Percentiles rank a stretch among this genome's conserved stretches.
Conservation (phyloP, 1,140 invertebrate genomes). For the Sesamia nonagrioides region DNA sequence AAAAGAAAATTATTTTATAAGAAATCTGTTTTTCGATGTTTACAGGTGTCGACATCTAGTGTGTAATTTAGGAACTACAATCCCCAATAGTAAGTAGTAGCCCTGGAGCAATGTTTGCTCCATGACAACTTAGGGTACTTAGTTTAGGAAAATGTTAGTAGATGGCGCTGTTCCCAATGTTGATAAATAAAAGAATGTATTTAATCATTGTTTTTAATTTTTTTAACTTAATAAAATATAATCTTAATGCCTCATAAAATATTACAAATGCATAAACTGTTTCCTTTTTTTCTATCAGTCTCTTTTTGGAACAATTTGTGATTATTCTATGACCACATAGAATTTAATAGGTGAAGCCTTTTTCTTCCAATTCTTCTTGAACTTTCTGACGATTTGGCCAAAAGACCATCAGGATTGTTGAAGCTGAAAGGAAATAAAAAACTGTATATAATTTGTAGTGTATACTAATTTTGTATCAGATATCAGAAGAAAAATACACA, state of each 20-base stretch:
- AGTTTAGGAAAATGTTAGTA: neutral
- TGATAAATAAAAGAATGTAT: neutral
- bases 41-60: neutral
- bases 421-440: slow-evolving; percentile 63
- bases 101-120: no score
- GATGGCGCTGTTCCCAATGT: neutral
- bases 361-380: slow-evolving; percentile 72
- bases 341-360: slow-evolving; percentile 72
- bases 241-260: slow-evolving; percentile 28
- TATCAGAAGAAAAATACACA: no score
- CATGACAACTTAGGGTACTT: neutral
- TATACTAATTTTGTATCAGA: no score
- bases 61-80: neutral
- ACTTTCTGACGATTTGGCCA: slow-evolving; percentile 78
- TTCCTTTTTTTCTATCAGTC: slow-evolving; percentile 41
- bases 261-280: slow-evolving; percentile 39
- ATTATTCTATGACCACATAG: slow-evolving; percentile 9
- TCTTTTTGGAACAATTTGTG: slow-evolving; percentile 41
- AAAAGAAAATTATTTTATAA: neutral
- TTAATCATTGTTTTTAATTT: neutral
- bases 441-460: slow-evolving; percentile 11
- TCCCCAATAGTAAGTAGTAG: neutral
- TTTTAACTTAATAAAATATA: slow-evolving; percentile 6
- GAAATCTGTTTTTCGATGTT: neutral
- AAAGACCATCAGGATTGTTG: slow-evolving; percentile 74